Conservation (phyloP, 2,888 invertebrate genomes). For the Zelleria hepariella region DNA sequence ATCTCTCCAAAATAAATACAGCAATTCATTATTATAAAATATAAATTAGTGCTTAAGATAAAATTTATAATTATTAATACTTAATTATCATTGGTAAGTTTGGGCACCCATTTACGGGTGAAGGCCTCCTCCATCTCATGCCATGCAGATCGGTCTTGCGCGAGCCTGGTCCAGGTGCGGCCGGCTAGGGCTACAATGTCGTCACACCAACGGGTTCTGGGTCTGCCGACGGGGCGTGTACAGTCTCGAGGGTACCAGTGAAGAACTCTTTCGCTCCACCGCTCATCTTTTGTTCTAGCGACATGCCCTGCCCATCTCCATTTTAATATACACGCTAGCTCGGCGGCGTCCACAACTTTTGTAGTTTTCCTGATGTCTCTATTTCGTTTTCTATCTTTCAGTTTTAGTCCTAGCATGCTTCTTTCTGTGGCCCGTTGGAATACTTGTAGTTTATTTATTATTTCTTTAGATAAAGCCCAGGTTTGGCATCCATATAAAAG, state of each 20-base stretch:
- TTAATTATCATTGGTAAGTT: too few species aligned
- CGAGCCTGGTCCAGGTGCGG: neutral
- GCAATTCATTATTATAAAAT: too few species aligned
- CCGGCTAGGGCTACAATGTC: neutral
- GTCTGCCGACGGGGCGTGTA: neutral
- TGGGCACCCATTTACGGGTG: neutral
- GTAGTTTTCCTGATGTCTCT: neutral
- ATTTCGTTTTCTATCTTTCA: neutral
- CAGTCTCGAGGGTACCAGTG: neutral
- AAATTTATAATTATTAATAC: too few species aligned
- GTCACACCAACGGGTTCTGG: neutral
- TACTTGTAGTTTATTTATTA: neutral
- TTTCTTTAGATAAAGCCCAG: constrained; percentile 1
- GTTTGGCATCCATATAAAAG: constrained; percentile 8
- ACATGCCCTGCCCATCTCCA: constrained; percentile 1
- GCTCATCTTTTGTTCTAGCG: neutral
- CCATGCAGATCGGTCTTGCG: neutral
- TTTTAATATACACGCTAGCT: neutral
- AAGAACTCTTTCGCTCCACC: neutral
- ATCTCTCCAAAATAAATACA: too few species aligned
- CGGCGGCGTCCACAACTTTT: neutral
- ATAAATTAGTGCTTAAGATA: too few species aligned
- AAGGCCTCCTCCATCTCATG: constrained; percentile 3
- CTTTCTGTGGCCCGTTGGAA: neutral
- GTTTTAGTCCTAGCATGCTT: neutral